Evolutionary conservation across 2,113 vertebrate species (phyloP).

Genomic region (Nothoprocta perdicaria): DNA sequence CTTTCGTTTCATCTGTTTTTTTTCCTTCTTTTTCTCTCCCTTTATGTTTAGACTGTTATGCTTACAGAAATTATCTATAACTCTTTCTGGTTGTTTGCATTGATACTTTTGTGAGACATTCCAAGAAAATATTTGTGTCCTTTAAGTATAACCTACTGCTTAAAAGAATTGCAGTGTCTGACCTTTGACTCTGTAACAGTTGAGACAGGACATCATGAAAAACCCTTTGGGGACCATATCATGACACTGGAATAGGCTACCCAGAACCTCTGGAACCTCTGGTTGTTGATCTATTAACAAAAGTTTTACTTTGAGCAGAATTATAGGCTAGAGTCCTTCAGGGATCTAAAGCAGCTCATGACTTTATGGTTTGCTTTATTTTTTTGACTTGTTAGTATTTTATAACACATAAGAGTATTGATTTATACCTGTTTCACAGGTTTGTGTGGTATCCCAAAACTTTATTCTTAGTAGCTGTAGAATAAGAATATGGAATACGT

Average conservation of each 20-base stretch:
- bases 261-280: neutral
- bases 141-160: neutral
- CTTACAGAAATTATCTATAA: neutral
- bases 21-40: too few relatives aligned
- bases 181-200: neutral
- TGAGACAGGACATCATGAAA: neutral
- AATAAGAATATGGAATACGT: neutral
- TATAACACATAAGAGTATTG: neutral
- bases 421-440: neutral
- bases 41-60: neutral
- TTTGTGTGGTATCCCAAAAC: neutral
- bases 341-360: neutral
- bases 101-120: neutral
- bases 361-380: neutral
- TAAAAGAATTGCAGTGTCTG: neutral
- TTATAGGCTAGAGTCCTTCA: neutral
- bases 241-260: too few relatives aligned
- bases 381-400: neutral
- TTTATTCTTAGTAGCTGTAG: neutral
- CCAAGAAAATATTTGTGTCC: neutral
- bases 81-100: neutral
- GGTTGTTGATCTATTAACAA: neutral
- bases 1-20: too few relatives aligned
- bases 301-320: neutral
- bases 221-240: neutral